Evolutionary conservation across 2,113 vertebrate species (phyloP).

Genomic region (Anoura caudifer): DNA sequence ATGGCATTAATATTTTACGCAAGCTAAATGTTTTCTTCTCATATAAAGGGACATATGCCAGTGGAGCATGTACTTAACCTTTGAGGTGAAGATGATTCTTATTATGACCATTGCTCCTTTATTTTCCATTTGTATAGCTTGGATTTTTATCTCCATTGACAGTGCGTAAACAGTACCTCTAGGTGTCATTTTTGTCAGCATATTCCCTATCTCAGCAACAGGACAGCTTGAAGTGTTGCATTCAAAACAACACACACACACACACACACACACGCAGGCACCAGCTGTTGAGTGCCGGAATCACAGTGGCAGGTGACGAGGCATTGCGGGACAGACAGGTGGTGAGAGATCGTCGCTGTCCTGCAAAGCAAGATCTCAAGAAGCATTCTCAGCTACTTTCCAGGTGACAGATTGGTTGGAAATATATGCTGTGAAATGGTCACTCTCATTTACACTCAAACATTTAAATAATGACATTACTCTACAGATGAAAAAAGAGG

Average conservation of each 20-base stretch:
- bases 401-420: not conserved
- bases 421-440: not conserved
- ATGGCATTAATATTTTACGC: not conserved
- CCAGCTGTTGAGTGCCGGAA: not conserved
- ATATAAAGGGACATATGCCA: not conserved
- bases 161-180: not conserved
- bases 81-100: not conserved
- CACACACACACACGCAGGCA: not conserved
- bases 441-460: not conserved
- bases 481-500: not conserved
- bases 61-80: not conserved
- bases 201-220: not conserved
- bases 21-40: not conserved
- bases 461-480: not conserved
- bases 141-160: not conserved
- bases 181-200: not conserved
- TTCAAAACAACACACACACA: not conserved
- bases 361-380: conserved; percentile 3
- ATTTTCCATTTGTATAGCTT: not conserved
- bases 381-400: not conserved
- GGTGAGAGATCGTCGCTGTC: not conserved
- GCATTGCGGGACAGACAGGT: not conserved
- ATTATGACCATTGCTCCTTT: not conserved
- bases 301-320: not conserved
- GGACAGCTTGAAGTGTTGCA: not conserved